These are phyloP conservation scores for Cacatua alba DNA, from an alignment of 2,113 vertebrate species.

Conservation along the genomic window DNA sequence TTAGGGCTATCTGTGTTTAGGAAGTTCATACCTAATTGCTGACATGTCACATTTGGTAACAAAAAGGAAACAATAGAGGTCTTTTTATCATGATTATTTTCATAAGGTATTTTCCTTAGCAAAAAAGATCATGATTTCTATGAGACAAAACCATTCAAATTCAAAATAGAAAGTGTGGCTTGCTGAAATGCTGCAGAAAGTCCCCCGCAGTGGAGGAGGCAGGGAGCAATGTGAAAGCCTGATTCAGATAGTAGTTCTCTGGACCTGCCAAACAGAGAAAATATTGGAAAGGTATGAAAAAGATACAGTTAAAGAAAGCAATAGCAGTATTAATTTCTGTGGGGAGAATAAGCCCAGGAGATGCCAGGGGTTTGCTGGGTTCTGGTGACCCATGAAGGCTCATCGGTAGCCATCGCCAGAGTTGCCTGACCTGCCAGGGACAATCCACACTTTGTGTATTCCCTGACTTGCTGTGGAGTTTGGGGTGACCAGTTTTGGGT, in stretches of 20 bases:
- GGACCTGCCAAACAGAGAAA: neutral
- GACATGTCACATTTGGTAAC: neutral
- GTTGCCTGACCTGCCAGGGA: fast-evolving
- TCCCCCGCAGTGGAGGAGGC: fast-evolving
- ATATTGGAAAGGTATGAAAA: neutral
- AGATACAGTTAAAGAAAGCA: neutral
- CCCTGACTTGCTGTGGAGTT: neutral
- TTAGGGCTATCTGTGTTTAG: neutral
- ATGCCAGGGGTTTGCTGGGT: neutral
- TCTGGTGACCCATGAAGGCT: fast-evolving
- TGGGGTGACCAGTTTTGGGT: neutral
- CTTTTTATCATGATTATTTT: neutral
- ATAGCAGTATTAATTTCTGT: fast-evolving
- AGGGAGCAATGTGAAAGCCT: neutral
- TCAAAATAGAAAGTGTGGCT: neutral
- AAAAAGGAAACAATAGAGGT: neutral
- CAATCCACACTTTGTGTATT: fast-evolving
- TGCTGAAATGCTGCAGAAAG: neutral
- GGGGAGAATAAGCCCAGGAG: neutral
- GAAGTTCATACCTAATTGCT: neutral
- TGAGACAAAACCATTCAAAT: neutral
- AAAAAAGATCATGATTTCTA: neutral
- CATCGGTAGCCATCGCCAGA: neutral
- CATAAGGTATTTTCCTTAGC: neutral
- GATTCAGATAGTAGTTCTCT: neutral